Conservation (phyloP, 1,140 invertebrate species). For the Copidosoma floridanum region DNA sequence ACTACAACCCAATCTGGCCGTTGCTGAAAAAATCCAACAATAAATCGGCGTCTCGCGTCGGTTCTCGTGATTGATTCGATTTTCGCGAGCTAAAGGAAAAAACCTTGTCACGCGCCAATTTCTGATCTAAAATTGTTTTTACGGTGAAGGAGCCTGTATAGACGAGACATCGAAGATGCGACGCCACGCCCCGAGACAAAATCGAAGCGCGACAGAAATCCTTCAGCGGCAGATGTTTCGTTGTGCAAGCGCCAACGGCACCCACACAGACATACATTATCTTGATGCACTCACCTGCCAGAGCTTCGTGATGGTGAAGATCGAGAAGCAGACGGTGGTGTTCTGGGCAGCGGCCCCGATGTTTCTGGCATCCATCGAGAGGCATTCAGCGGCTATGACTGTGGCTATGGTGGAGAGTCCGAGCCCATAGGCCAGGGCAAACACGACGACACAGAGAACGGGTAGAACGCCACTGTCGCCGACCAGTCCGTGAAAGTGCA, state of each 20-base stretch:
- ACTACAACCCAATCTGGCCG: too few species aligned
- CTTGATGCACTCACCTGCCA: conserved; percentile 8
- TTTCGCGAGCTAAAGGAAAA: not conserved
- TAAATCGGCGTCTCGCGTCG: too few species aligned
- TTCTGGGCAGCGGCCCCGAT: not conserved
- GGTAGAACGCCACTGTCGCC: not conserved
- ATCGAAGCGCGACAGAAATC: too few species aligned
- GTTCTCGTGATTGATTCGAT: conserved; percentile 12
- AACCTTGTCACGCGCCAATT: conserved; percentile 1
- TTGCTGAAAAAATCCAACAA: too few species aligned
- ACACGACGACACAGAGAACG: not conserved
- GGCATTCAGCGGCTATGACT: not conserved
- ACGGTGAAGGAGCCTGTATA: too few species aligned
- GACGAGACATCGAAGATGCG: too few species aligned
- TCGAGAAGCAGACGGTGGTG: not conserved
- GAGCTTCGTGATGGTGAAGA: conserved; percentile 11
- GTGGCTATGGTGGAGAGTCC: not conserved
- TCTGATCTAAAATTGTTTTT: conserved; percentile 8
- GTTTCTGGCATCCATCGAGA: conserved; percentile 3
- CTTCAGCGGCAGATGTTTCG: too few species aligned
- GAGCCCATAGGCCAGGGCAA: not conserved
- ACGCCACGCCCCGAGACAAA: too few species aligned
- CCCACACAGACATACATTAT: too few species aligned
- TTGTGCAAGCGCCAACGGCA: too few species aligned
- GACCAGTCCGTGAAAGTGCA: not conserved